These are phyloP conservation scores for Caenorhabditis tropicalis DNA, from an alignment of 1,140 invertebrate genomes.

Conservation along the genomic window DNA sequence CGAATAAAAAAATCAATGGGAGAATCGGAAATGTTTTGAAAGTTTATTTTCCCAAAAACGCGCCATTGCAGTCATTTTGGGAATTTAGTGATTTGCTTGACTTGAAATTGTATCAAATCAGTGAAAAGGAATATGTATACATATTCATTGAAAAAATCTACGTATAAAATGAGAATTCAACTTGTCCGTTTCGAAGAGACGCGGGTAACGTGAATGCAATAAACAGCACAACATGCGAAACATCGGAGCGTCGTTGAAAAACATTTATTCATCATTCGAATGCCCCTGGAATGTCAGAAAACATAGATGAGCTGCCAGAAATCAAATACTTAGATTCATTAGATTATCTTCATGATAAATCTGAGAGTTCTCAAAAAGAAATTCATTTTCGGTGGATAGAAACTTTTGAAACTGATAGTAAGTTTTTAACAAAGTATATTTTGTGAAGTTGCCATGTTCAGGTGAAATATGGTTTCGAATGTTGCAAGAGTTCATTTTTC, in stretches of 20 bases:
- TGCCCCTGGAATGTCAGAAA: background rate
- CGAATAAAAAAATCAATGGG: no score
- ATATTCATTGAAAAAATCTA: no score
- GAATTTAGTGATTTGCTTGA: no score
- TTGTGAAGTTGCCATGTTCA: background rate
- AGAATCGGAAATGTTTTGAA: no score
- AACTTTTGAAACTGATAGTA: background rate
- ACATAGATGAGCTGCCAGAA: background rate
- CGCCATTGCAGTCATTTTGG: no score
- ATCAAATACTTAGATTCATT: background rate
- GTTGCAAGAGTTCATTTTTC: background rate
- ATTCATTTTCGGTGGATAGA: background rate
- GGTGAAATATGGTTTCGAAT: background rate
- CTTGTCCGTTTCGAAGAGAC: constrained; percentile 26
- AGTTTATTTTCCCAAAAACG: no score
- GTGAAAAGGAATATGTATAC: no score
- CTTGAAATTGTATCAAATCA: no score
- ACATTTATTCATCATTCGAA: background rate
- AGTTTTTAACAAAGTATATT: background rate
- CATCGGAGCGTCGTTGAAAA: constrained; percentile 3
- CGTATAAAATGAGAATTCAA: no score
- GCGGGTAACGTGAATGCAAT: background rate
- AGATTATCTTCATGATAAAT: background rate
- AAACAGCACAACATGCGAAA: background rate
- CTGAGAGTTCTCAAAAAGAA: background rate